A percentile compares a stretch with the other conserved stretches of the same genome.
Conservation (phyloP, 2,113 vertebrate species). For the Sylvietta virens region DNA sequence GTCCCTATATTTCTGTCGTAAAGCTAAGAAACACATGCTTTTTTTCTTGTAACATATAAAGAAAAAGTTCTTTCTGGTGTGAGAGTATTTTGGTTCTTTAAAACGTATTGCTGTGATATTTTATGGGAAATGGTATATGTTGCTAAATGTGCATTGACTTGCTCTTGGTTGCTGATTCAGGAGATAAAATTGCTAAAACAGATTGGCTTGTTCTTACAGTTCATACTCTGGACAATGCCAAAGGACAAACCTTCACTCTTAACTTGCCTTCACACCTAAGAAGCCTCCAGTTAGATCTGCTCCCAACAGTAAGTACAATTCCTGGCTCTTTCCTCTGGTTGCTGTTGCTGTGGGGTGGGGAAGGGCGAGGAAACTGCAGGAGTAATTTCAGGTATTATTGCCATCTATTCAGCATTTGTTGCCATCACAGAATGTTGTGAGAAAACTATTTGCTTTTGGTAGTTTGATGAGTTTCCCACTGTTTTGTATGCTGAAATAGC, state of each 20-base stretch:
- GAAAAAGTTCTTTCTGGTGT: background rate
- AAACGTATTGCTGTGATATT: background rate
- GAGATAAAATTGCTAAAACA: background rate
- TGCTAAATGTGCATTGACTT: background rate
- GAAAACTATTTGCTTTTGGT: background rate
- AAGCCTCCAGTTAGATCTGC: background rate
- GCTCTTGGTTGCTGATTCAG: background rate
- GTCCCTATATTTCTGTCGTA: background rate
- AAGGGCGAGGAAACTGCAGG: background rate
- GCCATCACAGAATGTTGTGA: background rate
- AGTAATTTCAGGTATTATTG: background rate
- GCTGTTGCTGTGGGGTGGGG: background rate
- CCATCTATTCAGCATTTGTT: background rate
- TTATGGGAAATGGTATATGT: background rate
- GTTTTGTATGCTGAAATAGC: background rate
- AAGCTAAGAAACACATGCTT: background rate
- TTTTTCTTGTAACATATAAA: background rate
- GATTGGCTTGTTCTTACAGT: background rate
- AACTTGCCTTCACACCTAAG: background rate
- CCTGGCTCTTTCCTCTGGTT: background rate
- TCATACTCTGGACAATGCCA: rapidly evolving
- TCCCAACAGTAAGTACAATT: background rate
- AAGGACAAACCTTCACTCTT: background rate
- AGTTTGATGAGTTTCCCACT: background rate
- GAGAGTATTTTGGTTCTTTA: background rate